Evolutionary conservation across 2,888 invertebrate species (phyloP), one percentile per base, ranked within the genome.

Genomic region (Cosmia pyralina): DNA sequence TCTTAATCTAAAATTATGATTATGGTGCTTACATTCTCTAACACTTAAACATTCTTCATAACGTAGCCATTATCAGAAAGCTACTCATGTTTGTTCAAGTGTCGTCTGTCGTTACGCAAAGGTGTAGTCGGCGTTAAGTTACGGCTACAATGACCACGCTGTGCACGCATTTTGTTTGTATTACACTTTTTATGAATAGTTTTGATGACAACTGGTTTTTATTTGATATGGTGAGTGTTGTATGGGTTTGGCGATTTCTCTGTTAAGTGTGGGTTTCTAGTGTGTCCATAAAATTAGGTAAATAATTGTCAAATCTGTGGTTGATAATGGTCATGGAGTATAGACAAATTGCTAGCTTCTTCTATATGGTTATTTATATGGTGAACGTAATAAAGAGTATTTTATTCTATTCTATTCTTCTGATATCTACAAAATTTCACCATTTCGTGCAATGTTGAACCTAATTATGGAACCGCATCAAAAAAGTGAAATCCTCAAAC

Each of bases 71-170:
- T 81, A 84, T 85, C 86, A 72, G 74, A 75, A 78, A 82, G 77
- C 67, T 69, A 77, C 72, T 85, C 66, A 55, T 80, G 73, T 86
- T 86, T 86, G 77, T 73, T 74, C 86, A 86, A 86, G 82, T 86
- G 86, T 82, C 76, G 77, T 74, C 69, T 82, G 67, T 66, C 69
- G 82, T 77, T 75, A 86, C 80, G 82, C 77, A 70, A 82, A 75
- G 80, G 67, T 75, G 70, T 58, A 67, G 76, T 63, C 64, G 69
- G 69, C 55, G 28, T 79, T 75, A 72, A 58, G 68, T 85, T 81
- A 77, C 83, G 71, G 67, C 75, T 71, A 83, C 83, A 85, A 76
- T 77, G 80, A 63, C 34, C 52, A 64, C 69, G 72, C 57, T 75
- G 69, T 74, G 13, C 74, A 58, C 64, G 38, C 38, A 60, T 72